These are phyloP conservation scores for Drosophila neotestacea DNA, from an alignment of 2,888 invertebrate genomes.

Conservation along the genomic window DNA sequence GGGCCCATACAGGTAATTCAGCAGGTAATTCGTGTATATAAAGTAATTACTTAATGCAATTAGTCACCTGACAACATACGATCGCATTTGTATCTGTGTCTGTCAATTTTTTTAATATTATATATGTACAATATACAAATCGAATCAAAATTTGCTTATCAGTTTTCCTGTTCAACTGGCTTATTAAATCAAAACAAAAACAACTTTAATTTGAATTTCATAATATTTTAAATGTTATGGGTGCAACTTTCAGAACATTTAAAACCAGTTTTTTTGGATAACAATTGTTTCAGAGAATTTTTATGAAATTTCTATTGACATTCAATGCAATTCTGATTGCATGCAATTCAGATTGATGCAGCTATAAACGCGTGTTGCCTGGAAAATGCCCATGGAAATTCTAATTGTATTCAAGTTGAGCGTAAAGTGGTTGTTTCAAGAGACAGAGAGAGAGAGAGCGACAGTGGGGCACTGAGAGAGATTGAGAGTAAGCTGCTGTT, in stretches of 20 bases:
- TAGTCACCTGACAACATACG: background rate
- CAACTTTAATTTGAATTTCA: slow-evolving; percentile 2
- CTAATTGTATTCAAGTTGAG: slow-evolving; percentile 51
- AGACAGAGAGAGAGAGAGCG: slow-evolving; percentile 6
- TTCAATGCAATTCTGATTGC: slow-evolving; percentile 8
- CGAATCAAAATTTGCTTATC: background rate
- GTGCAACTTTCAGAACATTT: background rate
- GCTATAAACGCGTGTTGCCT: slow-evolving; percentile 36
- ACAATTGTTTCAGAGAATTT: background rate
- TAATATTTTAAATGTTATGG: background rate
- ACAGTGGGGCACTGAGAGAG: slow-evolving; percentile 11
- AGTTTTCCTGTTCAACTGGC: background rate
- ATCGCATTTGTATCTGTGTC: background rate
- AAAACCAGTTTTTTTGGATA: background rate
- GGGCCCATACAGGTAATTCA: background rate
- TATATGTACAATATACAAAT: too few species aligned
- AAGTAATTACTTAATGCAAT: background rate
- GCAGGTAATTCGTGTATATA: slow-evolving; percentile 7
- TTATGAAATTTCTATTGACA: background rate
- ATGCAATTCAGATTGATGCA: background rate
- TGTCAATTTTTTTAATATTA: background rate
- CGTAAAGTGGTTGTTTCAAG: slow-evolving; percentile 72
- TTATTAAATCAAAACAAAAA: background rate
- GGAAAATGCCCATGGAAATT: slow-evolving; percentile 65
- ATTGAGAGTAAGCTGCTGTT: slow-evolving; percentile 17